These are phyloP conservation scores for Porphyrio hochstetteri DNA, from an alignment of 2,113 vertebrate species.

Conservation along the genomic window DNA sequence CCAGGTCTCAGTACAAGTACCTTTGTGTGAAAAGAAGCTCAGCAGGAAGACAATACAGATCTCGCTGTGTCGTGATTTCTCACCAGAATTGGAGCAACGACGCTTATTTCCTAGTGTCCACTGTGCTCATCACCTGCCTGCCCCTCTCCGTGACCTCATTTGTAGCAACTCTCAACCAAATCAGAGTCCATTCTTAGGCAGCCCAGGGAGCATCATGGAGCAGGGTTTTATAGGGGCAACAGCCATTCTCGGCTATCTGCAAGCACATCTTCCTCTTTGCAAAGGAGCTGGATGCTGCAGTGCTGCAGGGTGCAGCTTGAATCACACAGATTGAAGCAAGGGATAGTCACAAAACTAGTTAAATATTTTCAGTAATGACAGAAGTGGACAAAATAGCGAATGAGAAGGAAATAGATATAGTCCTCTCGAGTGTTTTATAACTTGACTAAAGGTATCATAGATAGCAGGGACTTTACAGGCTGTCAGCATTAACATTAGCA, in stretches of 20 bases:
- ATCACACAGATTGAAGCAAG: not conserved
- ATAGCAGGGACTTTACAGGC: constrained; percentile 65
- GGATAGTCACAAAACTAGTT: not conserved
- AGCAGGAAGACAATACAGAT: not conserved
- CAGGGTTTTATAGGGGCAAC: not conserved
- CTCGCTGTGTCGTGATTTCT: not conserved
- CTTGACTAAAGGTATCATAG: constrained; percentile 64
- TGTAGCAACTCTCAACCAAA: not conserved
- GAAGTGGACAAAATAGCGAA: not conserved
- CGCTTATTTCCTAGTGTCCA: not conserved
- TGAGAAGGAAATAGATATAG: not conserved
- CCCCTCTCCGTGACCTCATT: not conserved
- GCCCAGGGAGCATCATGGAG: not conserved
- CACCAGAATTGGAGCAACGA: not conserved
- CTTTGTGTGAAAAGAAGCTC: not conserved
- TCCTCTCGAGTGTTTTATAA: constrained; percentile 44
- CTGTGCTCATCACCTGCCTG: not conserved
- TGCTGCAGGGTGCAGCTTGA: not conserved
- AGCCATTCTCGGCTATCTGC: not conserved
- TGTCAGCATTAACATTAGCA: constrained; percentile 71
- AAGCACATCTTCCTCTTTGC: not conserved
- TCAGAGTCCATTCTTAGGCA: not conserved
- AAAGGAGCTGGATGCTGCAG: not conserved
- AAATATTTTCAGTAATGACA: constrained; percentile 2
- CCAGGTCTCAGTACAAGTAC: not conserved